Conservation (phyloP, 2,113 vertebrate genomes). For the Gymnobelideus leadbeateri region DNA sequence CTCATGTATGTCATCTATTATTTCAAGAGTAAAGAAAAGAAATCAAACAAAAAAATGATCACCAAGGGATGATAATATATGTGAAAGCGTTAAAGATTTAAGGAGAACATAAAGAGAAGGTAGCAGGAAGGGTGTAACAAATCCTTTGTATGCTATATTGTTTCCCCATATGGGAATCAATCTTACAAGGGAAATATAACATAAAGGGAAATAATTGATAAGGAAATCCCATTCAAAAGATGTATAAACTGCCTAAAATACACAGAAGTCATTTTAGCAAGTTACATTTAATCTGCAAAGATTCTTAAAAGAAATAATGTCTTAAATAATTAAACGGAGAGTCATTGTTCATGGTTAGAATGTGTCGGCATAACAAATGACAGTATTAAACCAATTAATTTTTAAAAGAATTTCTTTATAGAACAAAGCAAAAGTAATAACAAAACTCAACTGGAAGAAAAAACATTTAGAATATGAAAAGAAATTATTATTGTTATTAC, state of each 20-base stretch:
- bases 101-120: not conserved
- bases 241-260: not conserved
- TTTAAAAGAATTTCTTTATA: not conserved
- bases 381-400: not conserved
- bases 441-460: not conserved
- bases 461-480: not conserved
- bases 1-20: not conserved
- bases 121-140: not conserved
- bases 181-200: not conserved
- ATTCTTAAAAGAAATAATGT: not conserved
- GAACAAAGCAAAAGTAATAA: not conserved
- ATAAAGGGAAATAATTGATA: not conserved
- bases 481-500: not conserved
- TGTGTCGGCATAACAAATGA: not conserved
- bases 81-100: not conserved
- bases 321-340: not conserved
- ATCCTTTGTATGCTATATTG: not conserved
- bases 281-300: not conserved
- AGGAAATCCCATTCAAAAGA: not conserved
- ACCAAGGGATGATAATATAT: not conserved
- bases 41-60: not conserved
- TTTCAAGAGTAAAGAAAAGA: not conserved
- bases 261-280: not conserved
- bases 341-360: not conserved
- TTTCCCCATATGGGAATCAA: not conserved